Evolutionary conservation across 2,888 invertebrate genomes (phyloP).

Genomic region (Achlya flavicornis): DNA sequence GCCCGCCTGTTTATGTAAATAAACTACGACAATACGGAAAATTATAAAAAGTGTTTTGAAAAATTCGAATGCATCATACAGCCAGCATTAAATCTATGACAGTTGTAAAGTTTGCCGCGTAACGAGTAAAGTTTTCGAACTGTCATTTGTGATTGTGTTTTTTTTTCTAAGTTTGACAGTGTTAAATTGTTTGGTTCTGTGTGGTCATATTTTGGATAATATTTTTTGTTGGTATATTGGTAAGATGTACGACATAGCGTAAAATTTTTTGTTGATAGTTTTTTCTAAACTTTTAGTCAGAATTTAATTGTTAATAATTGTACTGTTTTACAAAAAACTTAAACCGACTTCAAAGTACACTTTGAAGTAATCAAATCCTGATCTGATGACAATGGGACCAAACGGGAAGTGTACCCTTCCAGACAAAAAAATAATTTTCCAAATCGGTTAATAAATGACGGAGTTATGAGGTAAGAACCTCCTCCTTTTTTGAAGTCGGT

Average conservation of each 20-base stretch:
- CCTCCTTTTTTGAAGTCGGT: too few relatives aligned
- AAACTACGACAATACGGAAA: not conserved
- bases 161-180: not conserved
- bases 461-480: too few relatives aligned
- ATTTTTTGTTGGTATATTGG: conserved; percentile 21
- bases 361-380: too few relatives aligned
- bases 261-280: too few relatives aligned
- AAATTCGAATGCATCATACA: not conserved
- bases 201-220: conserved; percentile 39
- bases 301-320: too few relatives aligned
- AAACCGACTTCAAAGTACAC: too few relatives aligned
- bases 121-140: not conserved
- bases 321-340: too few relatives aligned
- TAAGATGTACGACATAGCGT: conserved; percentile 24
- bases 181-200: conserved; percentile 8
- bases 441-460: too few relatives aligned
- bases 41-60: not conserved
- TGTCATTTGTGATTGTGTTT: not conserved
- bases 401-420: too few relatives aligned
- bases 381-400: too few relatives aligned
- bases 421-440: too few relatives aligned
- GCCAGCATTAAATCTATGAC: not conserved
- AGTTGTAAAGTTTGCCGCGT: not conserved
- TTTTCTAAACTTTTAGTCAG: too few relatives aligned
- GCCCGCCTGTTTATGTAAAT: conserved; percentile 7